Conservation (phyloP, 2,888 invertebrate species). For the Drosophila recens region DNA sequence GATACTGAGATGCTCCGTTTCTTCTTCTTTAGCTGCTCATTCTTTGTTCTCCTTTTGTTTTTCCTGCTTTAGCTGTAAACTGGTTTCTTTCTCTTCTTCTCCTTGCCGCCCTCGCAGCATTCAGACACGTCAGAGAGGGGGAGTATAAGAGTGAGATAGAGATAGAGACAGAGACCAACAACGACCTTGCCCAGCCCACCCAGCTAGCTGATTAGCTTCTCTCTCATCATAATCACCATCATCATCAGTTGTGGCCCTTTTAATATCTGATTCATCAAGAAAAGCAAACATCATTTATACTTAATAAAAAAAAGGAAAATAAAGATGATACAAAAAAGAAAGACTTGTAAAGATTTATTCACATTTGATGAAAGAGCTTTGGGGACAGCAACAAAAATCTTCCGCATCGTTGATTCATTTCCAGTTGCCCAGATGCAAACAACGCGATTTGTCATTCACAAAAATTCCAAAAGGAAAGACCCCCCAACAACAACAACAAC, state of each 20-base stretch:
- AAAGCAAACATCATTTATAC: constrained; percentile 26
- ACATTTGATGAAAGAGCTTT: constrained; percentile 39
- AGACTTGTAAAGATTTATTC: constrained; percentile 37
- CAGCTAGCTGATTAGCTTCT: constrained; percentile 37
- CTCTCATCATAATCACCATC: too few species aligned
- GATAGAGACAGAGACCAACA: constrained; percentile 16
- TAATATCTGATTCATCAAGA: constrained; percentile 17
- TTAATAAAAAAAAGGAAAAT: background rate
- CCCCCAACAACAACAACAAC: constrained; percentile 20
- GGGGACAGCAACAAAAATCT: constrained; percentile 26
- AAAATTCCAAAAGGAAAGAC: constrained; percentile 24
- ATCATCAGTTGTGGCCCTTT: constrained; percentile 1
- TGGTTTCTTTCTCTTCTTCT: constrained; percentile 21
- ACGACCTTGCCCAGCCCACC: constrained; percentile 71
- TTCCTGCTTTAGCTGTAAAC: constrained; percentile 21
- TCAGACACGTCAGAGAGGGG: background rate
- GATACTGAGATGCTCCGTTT: constrained; percentile 9
- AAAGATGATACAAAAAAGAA: background rate
- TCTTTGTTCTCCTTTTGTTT: constrained; percentile 10
- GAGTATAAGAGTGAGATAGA: background rate
- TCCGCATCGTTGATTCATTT: constrained; percentile 62
- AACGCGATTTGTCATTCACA: constrained; percentile 61
- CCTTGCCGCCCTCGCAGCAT: constrained; percentile 44
- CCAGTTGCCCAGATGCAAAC: constrained; percentile 59
- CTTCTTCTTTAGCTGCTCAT: constrained; percentile 5